Conservation (phyloP, 2,888 invertebrate genomes). For the Dolomedes plantarius region DNA sequence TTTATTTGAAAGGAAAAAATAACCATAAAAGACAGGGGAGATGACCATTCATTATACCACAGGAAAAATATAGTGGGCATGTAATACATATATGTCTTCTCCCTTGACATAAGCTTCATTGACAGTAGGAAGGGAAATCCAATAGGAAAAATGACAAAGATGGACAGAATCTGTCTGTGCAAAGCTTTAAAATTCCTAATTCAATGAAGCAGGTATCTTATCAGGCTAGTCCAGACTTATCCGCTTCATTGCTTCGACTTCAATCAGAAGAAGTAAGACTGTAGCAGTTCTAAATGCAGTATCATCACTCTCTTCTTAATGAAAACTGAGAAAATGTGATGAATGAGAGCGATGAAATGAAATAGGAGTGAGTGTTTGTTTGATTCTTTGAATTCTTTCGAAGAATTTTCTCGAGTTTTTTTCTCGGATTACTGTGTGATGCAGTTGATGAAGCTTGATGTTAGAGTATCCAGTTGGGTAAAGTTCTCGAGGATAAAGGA, state of each 20-base stretch:
- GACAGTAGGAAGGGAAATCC: slow-evolving; percentile 22
- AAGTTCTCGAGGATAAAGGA: neutral
- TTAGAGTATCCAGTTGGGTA: neutral
- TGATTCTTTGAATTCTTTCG: slow-evolving; percentile 4
- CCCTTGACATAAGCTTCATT: neutral
- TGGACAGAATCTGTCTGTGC: slow-evolving; percentile 30
- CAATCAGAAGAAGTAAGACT: slow-evolving; percentile 37
- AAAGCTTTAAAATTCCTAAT: slow-evolving; percentile 59
- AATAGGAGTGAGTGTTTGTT: slow-evolving; percentile 5
- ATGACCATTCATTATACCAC: no score
- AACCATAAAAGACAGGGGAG: no score
- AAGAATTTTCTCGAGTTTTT: neutral
- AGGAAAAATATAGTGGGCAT: no score
- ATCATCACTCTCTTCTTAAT: slow-evolving; percentile 47
- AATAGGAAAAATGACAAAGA: slow-evolving; percentile 55
- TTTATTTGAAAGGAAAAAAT: no score
- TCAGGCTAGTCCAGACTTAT: slow-evolving; percentile 47
- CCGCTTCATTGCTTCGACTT: slow-evolving; percentile 53
- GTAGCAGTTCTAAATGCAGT: slow-evolving; percentile 27
- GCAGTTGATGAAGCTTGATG: neutral
- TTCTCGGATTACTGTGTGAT: neutral
- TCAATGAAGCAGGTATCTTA: slow-evolving; percentile 62
- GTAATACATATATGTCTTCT: no score
- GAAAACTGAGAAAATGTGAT: slow-evolving; percentile 53
- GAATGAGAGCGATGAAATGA: slow-evolving; percentile 22